Base-by-base conservation (phyloP, 2,113 vertebrate species). In the Picathartes gymnocephalus region DNA sequence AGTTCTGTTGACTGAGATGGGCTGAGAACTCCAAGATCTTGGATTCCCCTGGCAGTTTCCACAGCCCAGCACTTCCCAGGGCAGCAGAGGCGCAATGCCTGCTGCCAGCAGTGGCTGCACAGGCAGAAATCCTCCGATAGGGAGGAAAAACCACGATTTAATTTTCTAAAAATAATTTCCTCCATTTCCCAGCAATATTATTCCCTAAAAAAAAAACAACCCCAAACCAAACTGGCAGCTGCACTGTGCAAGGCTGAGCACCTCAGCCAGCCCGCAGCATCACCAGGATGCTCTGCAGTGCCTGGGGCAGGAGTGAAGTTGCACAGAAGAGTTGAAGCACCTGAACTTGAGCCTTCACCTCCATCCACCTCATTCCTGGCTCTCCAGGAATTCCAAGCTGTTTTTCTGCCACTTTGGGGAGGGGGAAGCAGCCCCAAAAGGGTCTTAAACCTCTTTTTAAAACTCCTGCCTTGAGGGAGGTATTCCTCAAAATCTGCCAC, bases 381-480 rank as follows among this genome's bases (percentile, higher is more conserved):
- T 40, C 27, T 91, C 37, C 39, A 3, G 1, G 18, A 81, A 8
- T n/a, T 64, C 24, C 45, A 17, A 11, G 45, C 13, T 73, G n/a
- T 3, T 81, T 56, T 68, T 30, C 57, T 83, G 50, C 3, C 54
- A 68, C 21, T n/a, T 11, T 44, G 54, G 35, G 40, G 39, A 39
- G 39, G 5, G 13, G 6, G 4, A 47, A 47, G 37, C 45, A 69
- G 37, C 14, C 28, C 20, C 40, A 25, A 33, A 86, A 42, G 10
- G 16, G 33, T 72, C 50, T 35, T 28, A 51, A 42, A 70, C 13
- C 25, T 62, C 12, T 68, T 64, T 44, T 31, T 5, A 24, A 18
- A 77, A 60, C 27, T 1, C 0, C 23, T 76, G 0, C 0, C 6
- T 1, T 1, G 1, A 83, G 21, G 33, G 44, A 86, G 19, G 31